Base-by-base conservation (phyloP, 2,797 vertebrate species). In the Lutra lutra region DNA sequence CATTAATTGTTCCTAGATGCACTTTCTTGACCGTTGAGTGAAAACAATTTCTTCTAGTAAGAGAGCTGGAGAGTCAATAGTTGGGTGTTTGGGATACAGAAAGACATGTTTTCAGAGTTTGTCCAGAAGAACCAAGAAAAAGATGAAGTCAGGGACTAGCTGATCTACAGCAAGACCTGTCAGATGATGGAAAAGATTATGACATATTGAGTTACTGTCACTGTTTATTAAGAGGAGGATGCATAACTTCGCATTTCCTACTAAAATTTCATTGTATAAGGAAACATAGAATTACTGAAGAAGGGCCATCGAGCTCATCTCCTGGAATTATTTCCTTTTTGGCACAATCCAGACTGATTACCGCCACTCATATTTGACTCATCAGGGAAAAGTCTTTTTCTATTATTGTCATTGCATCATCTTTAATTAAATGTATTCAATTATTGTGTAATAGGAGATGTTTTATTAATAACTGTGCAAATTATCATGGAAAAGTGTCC, bases 391-490 rank as follows among this genome's bases (percentile, higher is more conserved):
- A 73, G 7, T 78, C 64, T 91, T 85, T 96, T 88, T 88, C 86
- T 96, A 72, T 97, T 97, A 96, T 77, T 95, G 87, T 95, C 96
- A 86, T 43, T 92, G 38, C 51, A 92, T 83, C 68, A 88, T 92
- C 48, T 96, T 93, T 94, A 96, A 92, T 96, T 96, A 92, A 91
- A 75, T 78, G 25, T 78, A 96, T 92, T 94, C 77, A 92, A 84
- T 94, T 95, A 94, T 38, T 82, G 68, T 92, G 5, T 80, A 84
- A 79, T 87, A 87, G 11, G 51, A 70, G 23, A 96, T 94, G 62
- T 95, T 97, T 98, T 97, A 97, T 97, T 97, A 97, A 97, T 95
- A 92, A 96, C 68, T 82, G 38, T 70, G 72, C 48, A 95, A 93
- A 94, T 93, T 93, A 92, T 86, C 82, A 23, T 78, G 46, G 77